Conservation (phyloP, 2,113 vertebrate species). For the Pogonocichla stellata region DNA sequence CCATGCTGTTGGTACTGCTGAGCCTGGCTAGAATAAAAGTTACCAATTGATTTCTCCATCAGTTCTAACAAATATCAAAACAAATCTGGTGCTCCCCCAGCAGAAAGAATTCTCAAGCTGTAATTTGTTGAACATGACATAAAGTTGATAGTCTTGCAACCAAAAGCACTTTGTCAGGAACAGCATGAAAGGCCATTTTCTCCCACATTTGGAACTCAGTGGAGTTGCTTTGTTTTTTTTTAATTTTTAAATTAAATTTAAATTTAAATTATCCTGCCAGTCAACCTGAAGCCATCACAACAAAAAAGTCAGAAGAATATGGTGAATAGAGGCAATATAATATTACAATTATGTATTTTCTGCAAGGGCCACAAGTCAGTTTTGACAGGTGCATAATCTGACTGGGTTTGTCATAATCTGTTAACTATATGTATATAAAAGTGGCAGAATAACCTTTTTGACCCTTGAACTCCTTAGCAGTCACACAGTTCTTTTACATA, state of each 20-base stretch:
- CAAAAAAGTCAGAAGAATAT: neutral
- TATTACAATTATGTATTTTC: neutral
- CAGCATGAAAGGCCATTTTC: neutral
- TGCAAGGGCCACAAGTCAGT: neutral
- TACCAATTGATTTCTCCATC: neutral
- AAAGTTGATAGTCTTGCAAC: neutral
- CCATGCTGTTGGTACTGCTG: neutral
- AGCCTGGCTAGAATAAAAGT: neutral
- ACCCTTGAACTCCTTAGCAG: neutral
- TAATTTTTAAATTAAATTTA: neutral
- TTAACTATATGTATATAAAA: neutral
- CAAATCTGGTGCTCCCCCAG: neutral
- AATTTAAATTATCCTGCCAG: neutral
- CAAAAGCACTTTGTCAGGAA: neutral
- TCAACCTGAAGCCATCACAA: neutral
- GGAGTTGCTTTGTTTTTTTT: too few relatives aligned
- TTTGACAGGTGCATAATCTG: neutral
- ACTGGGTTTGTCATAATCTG: neutral
- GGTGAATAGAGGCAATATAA: accelerated
- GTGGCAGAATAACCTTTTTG: neutral
- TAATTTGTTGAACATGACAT: neutral
- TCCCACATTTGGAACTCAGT: neutral
- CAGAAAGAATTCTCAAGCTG: neutral
- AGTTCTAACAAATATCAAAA: neutral
- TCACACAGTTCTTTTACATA: neutral